Base-by-base conservation (phyloP, 53 echinoderm and acorn worm species). In the Paracentrotus lividus region DNA sequence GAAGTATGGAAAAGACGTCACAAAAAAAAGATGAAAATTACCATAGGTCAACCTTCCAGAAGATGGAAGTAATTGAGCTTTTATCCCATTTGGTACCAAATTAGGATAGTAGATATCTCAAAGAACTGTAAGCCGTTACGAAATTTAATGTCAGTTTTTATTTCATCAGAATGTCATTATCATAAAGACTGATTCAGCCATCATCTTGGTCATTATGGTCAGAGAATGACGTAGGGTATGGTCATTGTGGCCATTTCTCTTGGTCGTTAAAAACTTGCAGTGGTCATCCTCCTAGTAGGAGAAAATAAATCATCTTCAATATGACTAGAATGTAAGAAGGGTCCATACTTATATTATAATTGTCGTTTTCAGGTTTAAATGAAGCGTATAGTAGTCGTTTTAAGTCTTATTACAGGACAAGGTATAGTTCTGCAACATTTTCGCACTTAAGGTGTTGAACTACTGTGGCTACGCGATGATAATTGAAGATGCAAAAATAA, bases 161-260 rank as follows among this genome's bases (percentile, higher is more conserved):
- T n/a, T n/a, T n/a, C n/a, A n/a, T n/a, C n/a, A n/a, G n/a, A n/a
- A n/a, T n/a, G n/a, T n/a, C n/a, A n/a, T n/a, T n/a, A 33, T 68
- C 12, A 34, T 68, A 65, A 32, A 2, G 67, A 32, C 33, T 13
- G 38, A 16, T 40, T 18, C 38, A 32, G 72, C 40, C 72, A 72
- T 72, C 72, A 72, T 72, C 72, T 38, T 40, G 32, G 38, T 38
- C 72, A 36, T 72, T 40, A 72, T 32, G 72, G 72, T 72, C 40
- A 72, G 72, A 40, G 40, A 72, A 72, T 72, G 72, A 32, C 72
- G 36, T 38, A 5, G 20, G 27, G 72, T 38, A 6, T 20, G 72
- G 40, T 72, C 40, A 40, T 40, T 72, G 5, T 14, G 21, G n/a
- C n/a, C n/a, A n/a, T n/a, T n/a, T n/a, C n/a, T n/a, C n/a, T 38